A percentile compares a stretch with the other conserved stretches of the same genome.
Conservation (phyloP, 2,113 vertebrate genomes). For the Alligator mississippiensis region DNA sequence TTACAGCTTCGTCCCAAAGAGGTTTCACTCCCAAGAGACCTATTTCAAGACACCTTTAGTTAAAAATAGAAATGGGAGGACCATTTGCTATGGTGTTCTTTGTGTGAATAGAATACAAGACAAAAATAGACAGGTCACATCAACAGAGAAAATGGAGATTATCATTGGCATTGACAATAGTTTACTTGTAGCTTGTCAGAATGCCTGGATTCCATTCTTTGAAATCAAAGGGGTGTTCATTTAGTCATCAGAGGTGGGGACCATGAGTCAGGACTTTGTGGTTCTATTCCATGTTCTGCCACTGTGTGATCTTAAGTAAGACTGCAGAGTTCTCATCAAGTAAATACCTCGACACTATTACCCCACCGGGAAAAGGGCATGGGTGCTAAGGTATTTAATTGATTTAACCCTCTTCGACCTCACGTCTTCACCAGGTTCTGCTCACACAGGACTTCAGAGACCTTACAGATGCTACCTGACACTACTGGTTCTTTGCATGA, state of each 20-base stretch:
- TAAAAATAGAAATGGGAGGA: not conserved
- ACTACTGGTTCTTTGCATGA: not conserved
- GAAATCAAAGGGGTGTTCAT: not conserved
- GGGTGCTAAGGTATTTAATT: not conserved
- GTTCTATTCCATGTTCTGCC: not conserved
- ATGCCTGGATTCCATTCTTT: not conserved
- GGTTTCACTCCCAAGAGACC: not conserved
- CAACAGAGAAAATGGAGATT: not conserved
- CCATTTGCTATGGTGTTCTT: not conserved
- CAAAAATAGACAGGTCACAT: fast-evolving
- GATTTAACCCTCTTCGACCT: not conserved
- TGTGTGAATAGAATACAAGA: not conserved
- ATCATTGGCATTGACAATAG: fast-evolving
- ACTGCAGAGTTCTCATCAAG: not conserved
- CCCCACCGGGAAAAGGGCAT: not conserved
- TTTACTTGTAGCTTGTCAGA: not conserved
- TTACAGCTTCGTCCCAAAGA: not conserved
- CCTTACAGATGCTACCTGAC: fast-evolving
- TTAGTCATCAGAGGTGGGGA: not conserved
- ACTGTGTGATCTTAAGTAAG: not conserved
- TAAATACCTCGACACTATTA: not conserved
- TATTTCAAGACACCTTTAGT: not conserved
- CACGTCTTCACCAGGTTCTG: not conserved
- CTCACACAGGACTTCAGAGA: not conserved
- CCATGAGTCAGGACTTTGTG: not conserved